Percentiles rank a stretch among this genome's conserved stretches.
Evolutionary conservation across 2,888 invertebrate genomes (phyloP).

Genomic region (Pyrocoelia pectoralis): DNA sequence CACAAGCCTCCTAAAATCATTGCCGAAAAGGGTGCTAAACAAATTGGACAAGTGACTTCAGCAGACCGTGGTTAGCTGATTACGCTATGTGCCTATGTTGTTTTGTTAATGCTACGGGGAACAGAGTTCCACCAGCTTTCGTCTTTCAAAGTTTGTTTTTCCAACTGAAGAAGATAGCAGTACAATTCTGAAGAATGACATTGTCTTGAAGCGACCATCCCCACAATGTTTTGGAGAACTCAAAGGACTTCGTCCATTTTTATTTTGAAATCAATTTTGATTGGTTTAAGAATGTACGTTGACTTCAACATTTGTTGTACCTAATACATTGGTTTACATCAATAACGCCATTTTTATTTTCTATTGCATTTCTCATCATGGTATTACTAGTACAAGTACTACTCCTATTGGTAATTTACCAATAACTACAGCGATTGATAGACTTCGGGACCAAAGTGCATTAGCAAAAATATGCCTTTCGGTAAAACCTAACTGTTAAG

Average conservation of each 20-base stretch:
- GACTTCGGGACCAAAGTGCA: too few relatives aligned
- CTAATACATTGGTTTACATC: too few relatives aligned
- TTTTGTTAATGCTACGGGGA: conserved; percentile 19
- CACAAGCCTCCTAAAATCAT: conserved; percentile 37
- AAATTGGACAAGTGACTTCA: conserved; percentile 31
- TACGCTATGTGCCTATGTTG: conserved; percentile 22
- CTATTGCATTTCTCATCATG: not conserved
- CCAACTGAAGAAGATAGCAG: conserved; percentile 6
- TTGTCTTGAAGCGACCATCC: conserved; percentile 7
- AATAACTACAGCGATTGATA: too few relatives aligned
- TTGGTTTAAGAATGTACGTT: too few relatives aligned
- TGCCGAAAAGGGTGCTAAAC: conserved; percentile 41
- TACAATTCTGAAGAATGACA: not conserved
- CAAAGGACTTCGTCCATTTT: too few relatives aligned
- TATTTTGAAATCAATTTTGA: too few relatives aligned
- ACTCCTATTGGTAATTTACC: too few relatives aligned
- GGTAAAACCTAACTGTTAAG: too few relatives aligned
- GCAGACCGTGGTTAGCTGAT: conserved; percentile 30
- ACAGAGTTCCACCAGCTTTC: conserved; percentile 27
- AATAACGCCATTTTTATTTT: too few relatives aligned
- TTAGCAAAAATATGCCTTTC: too few relatives aligned
- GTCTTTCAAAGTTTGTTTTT: conserved; percentile 20
- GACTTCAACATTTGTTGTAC: too few relatives aligned
- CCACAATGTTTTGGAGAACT: not conserved
- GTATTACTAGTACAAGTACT: too few relatives aligned